These are phyloP conservation scores for Formica selysi DNA, from an alignment of 1,140 invertebrate species.

Conservation along the genomic window DNA sequence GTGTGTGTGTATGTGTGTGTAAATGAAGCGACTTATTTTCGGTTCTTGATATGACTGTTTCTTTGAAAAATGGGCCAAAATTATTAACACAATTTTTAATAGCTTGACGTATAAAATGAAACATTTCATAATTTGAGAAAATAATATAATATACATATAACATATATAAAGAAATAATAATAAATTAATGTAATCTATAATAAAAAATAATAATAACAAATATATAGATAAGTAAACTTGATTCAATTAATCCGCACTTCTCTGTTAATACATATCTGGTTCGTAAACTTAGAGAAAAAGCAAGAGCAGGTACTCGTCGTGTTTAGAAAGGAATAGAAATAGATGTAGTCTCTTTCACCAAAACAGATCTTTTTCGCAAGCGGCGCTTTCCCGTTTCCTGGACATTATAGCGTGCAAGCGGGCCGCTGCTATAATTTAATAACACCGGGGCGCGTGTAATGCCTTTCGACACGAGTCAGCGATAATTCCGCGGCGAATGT, in stretches of 20 bases:
- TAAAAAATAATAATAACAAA: no score
- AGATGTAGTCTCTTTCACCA: background rate
- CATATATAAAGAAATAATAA: background rate
- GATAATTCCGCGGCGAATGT: slow-evolving; percentile 79
- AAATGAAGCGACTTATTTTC: slow-evolving; percentile 11
- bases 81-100: background rate
- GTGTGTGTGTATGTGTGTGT: no score
- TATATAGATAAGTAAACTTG: background rate
- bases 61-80: background rate
- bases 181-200: background rate
- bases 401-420: slow-evolving; percentile 70
- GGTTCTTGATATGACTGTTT: background rate
- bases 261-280: no score
- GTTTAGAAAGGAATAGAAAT: background rate
- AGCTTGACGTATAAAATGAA: no score
- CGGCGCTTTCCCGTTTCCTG: slow-evolving; percentile 32
- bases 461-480: slow-evolving; percentile 77
- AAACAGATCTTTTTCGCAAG: slow-evolving; percentile 28
- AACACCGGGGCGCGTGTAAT: slow-evolving; percentile 73
- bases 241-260: background rate
- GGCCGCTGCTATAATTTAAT: slow-evolving; percentile 75
- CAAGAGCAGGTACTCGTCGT: background rate
- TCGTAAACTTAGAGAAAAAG: background rate
- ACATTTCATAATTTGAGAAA: background rate
- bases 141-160: background rate